Evolutionary conservation across 1,140 invertebrate species (phyloP).

Genomic region (Tetraneura akinire): DNA sequence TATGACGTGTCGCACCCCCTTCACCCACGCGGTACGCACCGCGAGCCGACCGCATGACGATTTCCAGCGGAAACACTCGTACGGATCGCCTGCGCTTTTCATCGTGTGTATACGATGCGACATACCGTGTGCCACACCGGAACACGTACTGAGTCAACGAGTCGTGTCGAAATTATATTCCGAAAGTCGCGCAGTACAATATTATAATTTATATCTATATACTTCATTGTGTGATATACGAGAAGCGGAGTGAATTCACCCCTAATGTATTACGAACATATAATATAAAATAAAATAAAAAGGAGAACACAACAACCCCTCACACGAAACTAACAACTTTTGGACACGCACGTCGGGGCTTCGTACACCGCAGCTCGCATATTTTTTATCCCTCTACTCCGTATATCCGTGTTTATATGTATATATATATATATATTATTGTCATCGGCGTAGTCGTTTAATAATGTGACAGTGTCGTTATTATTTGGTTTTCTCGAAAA

Average conservation of each 20-base stretch:
- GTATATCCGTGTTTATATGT: background rate
- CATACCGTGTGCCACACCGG: background rate
- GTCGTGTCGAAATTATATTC: no score
- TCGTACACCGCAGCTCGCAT: background rate
- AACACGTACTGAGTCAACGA: background rate
- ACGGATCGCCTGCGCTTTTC: background rate
- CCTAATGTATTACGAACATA: no score
- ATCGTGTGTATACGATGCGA: background rate
- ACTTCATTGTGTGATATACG: no score
- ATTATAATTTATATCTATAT: background rate
- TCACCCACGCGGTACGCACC: conserved; percentile 71
- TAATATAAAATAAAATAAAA: no score
- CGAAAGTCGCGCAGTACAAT: background rate
- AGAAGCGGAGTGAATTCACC: no score
- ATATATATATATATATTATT: background rate
- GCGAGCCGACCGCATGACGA: conserved; percentile 71
- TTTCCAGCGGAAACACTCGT: conserved; percentile 65
- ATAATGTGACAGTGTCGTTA: conserved; percentile 50
- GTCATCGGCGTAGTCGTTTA: background rate
- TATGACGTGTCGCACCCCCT: conserved; percentile 71
- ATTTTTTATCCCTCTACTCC: background rate
- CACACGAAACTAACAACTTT: conserved; percentile 26
- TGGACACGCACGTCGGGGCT: conserved; percentile 27
- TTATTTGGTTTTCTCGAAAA: conserved; percentile 35
- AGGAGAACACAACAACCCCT: background rate